phyloP scores from a whole-genome alignment of 2,888 invertebrate species.

The Salticus scenicus region DNA sequence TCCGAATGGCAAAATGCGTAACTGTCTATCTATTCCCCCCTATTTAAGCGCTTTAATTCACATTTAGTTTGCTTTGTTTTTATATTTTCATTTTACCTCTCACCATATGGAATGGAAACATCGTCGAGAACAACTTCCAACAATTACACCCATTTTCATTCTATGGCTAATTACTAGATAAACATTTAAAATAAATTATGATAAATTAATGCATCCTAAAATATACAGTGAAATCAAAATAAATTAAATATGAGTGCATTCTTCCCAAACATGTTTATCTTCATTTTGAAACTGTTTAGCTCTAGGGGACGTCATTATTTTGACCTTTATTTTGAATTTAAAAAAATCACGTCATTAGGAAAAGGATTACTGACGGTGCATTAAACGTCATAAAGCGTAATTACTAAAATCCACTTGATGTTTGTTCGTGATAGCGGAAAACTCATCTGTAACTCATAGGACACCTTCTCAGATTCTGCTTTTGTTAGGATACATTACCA shows the following conservation, averaged over 20 bases:
- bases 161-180: neutral
- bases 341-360: neutral
- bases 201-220: neutral
- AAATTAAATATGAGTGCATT: neutral
- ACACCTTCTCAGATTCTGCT: constrained; percentile 5
- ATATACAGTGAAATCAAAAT: neutral
- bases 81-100: no score
- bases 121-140: no score
- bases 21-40: no score
- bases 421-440: constrained; percentile 5
- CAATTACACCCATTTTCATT: neutral
- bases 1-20: no score
- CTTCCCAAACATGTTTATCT: neutral
- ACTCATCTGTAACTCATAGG: neutral
- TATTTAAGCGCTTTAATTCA: no score
- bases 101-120: no score
- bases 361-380: neutral
- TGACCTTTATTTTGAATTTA: neutral
- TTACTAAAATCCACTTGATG: constrained; percentile 3
- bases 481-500: neutral
- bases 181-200: neutral
- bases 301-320: neutral
- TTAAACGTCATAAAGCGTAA: neutral
- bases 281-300: neutral
- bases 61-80: no score